phyloP scores from a whole-genome alignment of 2,797 vertebrate genomes.

The Sphenopsis melanotis region DNA sequence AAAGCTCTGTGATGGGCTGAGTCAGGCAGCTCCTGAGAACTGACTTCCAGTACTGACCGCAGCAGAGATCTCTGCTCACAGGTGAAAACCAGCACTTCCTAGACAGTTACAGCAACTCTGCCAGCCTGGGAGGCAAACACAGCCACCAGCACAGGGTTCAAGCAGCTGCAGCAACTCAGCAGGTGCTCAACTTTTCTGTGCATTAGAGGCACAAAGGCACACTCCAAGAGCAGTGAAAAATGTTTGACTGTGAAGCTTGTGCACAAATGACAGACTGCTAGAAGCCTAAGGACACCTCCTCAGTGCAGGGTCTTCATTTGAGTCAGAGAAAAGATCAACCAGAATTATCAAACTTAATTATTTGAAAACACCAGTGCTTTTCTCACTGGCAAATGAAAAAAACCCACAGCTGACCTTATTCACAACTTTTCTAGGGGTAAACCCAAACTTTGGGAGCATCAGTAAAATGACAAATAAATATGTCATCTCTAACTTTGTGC shows the following conservation, averaged over 20 bases:
- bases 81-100: background rate
- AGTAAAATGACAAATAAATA: background rate
- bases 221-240: background rate
- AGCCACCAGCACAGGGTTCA: background rate
- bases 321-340: background rate
- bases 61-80: background rate
- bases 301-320: background rate
- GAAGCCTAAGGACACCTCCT: background rate
- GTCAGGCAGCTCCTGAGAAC: background rate
- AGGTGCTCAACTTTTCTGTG: background rate
- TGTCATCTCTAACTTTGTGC: fast-evolving
- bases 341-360: background rate
- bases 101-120: background rate
- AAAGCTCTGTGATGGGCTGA: background rate
- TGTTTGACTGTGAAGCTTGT: background rate
- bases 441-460: background rate
- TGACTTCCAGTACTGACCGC: fast-evolving
- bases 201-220: background rate
- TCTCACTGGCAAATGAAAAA: background rate
- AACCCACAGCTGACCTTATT: background rate
- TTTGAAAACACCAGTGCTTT: background rate
- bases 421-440: background rate
- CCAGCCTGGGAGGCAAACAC: background rate
- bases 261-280: background rate
- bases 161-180: background rate